Conservation (phyloP, 2,113 vertebrate genomes). For the Saccopteryx bilineata region DNA sequence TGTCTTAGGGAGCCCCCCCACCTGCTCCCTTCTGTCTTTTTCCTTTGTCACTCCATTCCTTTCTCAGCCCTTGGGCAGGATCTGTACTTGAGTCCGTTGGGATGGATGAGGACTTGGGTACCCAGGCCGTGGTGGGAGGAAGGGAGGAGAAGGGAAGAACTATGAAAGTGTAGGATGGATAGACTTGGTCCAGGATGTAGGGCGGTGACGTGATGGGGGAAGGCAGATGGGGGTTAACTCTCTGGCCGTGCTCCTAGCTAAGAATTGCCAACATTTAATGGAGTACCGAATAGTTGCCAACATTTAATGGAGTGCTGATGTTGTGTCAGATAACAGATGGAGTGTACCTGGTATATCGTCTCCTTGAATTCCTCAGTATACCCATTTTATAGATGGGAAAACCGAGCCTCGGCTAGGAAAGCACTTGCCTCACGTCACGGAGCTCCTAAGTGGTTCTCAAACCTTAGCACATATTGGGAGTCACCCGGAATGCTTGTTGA, state of each 20-base stretch:
- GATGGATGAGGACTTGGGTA: neutral
- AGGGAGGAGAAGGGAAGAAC: neutral
- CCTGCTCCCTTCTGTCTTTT: neutral
- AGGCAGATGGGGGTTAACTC: neutral
- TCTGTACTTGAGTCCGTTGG: neutral
- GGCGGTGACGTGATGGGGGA: accelerated
- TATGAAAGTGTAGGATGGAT: neutral
- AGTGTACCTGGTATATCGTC: too few species aligned
- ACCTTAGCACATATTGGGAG: neutral
- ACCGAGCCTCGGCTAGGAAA: neutral
- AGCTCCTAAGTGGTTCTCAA: neutral
- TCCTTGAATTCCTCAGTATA: neutral
- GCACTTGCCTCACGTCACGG: neutral
- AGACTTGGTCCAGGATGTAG: neutral
- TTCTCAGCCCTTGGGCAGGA: neutral
- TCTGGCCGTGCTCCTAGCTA: neutral
- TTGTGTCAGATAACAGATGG: neutral
- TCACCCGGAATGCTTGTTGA: neutral
- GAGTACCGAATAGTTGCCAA: neutral
- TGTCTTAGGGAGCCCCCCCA: neutral
- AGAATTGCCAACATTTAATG: neutral
- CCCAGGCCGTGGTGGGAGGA: neutral
- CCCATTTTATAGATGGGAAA: neutral
- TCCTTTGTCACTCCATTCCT: neutral
- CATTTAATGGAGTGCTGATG: neutral